Conservation (phyloP, 37 sponge, comb jelly and placozoan species). For the Aphrocallistes beatrix region DNA sequence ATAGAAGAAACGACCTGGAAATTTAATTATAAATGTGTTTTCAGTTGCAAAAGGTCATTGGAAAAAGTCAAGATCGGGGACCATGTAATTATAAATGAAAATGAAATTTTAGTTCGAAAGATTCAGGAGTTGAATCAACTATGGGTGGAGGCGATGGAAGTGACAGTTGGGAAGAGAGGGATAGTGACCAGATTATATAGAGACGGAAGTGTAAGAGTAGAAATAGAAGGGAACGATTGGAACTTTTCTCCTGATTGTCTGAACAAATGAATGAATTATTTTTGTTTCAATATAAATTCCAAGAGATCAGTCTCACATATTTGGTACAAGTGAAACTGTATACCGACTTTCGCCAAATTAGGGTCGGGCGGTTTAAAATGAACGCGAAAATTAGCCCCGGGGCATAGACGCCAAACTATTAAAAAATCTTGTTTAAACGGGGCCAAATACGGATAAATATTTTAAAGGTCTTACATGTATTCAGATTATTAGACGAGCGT, state of each 20-base stretch:
- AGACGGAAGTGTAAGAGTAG: background rate
- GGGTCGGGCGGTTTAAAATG: too few relatives aligned
- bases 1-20: background rate
- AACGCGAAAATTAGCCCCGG: too few relatives aligned
- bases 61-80: background rate
- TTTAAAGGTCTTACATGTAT: too few relatives aligned
- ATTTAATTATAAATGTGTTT: background rate
- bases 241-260: background rate
- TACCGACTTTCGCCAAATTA: too few relatives aligned
- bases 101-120: background rate
- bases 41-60: background rate
- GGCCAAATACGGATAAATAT: too few relatives aligned
- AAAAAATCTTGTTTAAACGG: too few relatives aligned
- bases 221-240: constrained; percentile 8
- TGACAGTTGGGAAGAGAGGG: background rate
- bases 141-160: background rate
- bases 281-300: too few relatives aligned
- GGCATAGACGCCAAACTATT: too few relatives aligned
- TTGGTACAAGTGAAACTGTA: too few relatives aligned
- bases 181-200: background rate
- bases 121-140: background rate
- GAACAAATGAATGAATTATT: background rate
- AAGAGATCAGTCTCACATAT: too few relatives aligned
- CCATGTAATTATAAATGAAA: background rate
- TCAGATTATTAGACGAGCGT: too few relatives aligned